Conservation (phyloP, 2,113 vertebrate genomes). For the Austrofundulus limnaeus region DNA sequence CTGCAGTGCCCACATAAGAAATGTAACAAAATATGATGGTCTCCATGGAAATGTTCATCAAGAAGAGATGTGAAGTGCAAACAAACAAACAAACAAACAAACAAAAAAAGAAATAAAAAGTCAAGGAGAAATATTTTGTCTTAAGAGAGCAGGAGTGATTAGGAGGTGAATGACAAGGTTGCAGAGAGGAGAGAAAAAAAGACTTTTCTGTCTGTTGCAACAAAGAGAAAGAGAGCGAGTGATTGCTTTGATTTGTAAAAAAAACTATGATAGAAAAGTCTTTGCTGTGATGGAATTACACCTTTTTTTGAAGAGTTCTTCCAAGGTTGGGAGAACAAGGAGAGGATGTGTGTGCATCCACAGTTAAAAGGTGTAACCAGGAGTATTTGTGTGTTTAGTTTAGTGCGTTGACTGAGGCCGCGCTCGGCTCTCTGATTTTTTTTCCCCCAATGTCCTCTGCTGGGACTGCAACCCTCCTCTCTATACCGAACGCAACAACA, state of each 20-base stretch:
- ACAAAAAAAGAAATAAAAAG: conserved; percentile 30
- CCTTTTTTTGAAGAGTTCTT: conserved; percentile 32
- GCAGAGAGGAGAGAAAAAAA: conserved; percentile 31
- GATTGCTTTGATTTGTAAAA: conserved; percentile 49
- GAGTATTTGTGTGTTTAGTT: conserved; percentile 12
- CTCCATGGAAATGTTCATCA: conserved; percentile 52
- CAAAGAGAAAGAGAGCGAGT: conserved; percentile 19
- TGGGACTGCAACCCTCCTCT: conserved; percentile 2
- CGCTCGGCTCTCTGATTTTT: conserved; percentile 14
- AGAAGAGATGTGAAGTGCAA: conserved; percentile 26
- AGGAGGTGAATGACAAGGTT: conserved; percentile 42
- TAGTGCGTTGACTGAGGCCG: conserved; percentile 32
- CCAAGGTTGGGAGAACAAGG: conserved; percentile 45
- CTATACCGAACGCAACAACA: conserved; percentile 21
- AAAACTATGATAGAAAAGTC: conserved; percentile 24
- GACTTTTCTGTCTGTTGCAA: conserved; percentile 39
- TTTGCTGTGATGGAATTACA: conserved; percentile 30
- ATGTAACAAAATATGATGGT: conserved; percentile 32
- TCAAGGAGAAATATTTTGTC: conserved; percentile 58
- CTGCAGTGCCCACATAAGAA: conserved; percentile 21
- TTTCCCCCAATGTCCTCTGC: conserved; percentile 23
- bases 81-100: conserved; percentile 39
- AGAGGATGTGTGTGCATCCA: conserved; percentile 4
- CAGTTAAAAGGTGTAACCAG: conserved; percentile 4
- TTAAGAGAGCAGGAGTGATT: conserved; percentile 34